Conservation (phyloP, 2,113 vertebrate species). For the Cyanistes caeruleus region DNA sequence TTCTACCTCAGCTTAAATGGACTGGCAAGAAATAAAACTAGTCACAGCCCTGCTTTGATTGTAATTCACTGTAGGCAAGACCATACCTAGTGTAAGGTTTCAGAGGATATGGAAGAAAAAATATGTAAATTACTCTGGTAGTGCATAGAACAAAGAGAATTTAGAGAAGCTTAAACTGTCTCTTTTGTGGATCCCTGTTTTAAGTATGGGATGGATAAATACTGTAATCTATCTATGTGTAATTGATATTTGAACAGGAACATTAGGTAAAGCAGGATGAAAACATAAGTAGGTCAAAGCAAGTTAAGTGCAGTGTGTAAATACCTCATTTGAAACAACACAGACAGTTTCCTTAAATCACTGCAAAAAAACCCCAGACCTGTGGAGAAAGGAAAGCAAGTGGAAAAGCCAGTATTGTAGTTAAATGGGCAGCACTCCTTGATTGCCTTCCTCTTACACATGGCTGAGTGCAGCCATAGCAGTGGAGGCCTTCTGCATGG, state of each 20-base stretch:
- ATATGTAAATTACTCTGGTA: background rate
- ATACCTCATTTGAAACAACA: background rate
- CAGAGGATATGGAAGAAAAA: background rate
- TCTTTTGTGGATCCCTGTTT: background rate
- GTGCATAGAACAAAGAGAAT: background rate
- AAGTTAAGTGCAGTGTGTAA: background rate
- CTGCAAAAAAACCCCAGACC: background rate
- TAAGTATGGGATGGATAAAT: background rate
- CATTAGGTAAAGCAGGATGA: background rate
- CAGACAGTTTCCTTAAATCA: background rate
- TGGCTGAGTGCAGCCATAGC: background rate
- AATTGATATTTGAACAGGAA: background rate
- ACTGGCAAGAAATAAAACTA: background rate
- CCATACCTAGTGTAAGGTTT: background rate
- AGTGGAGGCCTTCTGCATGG: background rate
- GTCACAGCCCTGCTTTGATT: background rate
- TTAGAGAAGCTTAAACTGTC: background rate
- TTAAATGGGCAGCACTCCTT: background rate
- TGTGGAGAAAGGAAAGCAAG: background rate
- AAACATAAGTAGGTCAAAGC: background rate
- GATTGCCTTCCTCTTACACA: background rate
- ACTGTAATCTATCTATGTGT: background rate
- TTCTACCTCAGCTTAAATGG: background rate
- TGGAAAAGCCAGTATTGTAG: background rate
- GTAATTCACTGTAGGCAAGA: background rate